Conservation (phyloP, 2,113 vertebrate species). For the Gymnobelideus leadbeateri region DNA sequence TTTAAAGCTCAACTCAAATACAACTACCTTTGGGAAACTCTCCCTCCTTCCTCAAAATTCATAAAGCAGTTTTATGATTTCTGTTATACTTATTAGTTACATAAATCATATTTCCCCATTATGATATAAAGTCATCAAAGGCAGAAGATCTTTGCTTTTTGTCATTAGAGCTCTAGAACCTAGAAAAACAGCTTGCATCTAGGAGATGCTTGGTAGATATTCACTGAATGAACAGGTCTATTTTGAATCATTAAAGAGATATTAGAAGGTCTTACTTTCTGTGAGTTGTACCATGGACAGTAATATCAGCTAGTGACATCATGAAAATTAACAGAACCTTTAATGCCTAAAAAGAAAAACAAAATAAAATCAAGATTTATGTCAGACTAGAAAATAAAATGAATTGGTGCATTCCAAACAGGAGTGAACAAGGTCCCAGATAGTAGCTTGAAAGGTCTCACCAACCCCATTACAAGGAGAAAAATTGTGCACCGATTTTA, state of each 20-base stretch:
- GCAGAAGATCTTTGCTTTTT: neutral
- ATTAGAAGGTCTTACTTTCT: neutral
- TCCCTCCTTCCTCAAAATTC: neutral
- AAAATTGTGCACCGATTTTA: neutral
- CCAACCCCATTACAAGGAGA: neutral
- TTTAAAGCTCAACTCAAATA: neutral
- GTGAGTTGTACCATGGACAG: neutral
- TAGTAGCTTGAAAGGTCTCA: neutral
- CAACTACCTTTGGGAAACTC: neutral
- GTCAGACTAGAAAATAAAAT: neutral
- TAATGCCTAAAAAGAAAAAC: neutral
- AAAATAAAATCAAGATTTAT: neutral
- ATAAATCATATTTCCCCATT: neutral
- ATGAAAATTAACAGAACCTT: neutral
- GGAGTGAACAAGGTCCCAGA: neutral
- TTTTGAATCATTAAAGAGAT: neutral
- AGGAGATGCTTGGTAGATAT: neutral
- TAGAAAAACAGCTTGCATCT: neutral
- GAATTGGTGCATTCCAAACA: neutral
- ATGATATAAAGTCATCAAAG: neutral
- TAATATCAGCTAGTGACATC: neutral
- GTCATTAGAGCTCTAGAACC: neutral
- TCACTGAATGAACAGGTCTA: neutral
- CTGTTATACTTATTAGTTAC: neutral
- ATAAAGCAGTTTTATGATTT: neutral